Evolutionary conservation across 2,113 vertebrate species (phyloP).

Genomic region (Myiopsitta monachus): DNA sequence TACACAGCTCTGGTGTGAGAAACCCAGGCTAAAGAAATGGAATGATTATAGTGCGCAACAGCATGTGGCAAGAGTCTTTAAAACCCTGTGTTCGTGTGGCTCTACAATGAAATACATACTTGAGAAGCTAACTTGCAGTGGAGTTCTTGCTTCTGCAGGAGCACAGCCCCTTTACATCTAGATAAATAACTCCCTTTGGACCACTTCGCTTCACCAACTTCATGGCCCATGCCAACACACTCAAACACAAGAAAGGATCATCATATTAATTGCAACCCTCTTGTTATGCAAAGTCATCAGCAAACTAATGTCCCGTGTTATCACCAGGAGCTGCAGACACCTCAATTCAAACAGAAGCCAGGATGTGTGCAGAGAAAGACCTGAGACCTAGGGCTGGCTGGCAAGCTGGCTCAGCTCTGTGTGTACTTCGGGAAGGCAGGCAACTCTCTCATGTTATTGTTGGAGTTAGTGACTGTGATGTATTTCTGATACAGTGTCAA

Average conservation of each 20-base stretch:
- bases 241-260: background rate
- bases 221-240: conserved; percentile 28
- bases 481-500: background rate
- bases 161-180: background rate
- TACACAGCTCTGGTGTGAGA: background rate
- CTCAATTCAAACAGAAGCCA: background rate
- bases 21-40: background rate
- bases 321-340: conserved; percentile 22
- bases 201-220: background rate
- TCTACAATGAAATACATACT: background rate
- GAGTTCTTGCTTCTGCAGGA: background rate
- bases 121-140: background rate
- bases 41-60: background rate
- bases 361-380: background rate
- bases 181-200: background rate
- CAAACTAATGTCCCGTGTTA: conserved; percentile 67
- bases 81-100: background rate
- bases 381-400: background rate
- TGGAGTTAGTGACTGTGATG: background rate
- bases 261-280: conserved; percentile 57
- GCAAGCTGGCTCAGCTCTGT: background rate
- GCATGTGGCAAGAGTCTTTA: background rate
- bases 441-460: too few relatives aligned
- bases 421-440: background rate
- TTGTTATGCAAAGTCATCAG: conserved; percentile 55